A percentile compares a stretch with the other conserved stretches of the same genome.
Evolutionary conservation across 2,888 invertebrate genomes (phyloP).

Genomic region (Boloria euphrosyne): DNA sequence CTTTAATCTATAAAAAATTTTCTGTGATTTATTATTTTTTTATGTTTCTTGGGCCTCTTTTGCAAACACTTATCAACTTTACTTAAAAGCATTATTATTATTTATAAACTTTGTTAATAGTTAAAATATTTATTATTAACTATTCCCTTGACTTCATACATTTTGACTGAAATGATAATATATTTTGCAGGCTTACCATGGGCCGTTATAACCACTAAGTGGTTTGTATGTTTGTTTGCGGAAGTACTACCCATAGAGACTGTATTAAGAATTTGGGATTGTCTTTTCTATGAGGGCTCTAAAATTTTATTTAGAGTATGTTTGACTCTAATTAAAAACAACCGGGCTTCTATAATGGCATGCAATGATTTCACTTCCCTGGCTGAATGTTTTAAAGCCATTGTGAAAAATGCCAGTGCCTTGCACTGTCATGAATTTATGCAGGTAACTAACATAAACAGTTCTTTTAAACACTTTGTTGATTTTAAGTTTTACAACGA

Average conservation of each 20-base stretch:
- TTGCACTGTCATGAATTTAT: constrained; percentile 95
- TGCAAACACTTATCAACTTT: too few species aligned
- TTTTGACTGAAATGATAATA: neutral
- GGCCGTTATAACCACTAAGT: constrained; percentile 96
- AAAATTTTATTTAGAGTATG: constrained; percentile 96
- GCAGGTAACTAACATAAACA: constrained; percentile 84
- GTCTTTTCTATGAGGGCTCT: constrained; percentile 96
- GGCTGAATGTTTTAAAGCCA: constrained; percentile 91
- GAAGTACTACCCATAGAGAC: constrained; percentile 97
- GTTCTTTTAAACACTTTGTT: neutral
- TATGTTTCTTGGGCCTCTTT: too few species aligned
- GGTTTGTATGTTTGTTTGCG: constrained; percentile 97
- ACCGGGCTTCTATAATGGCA: constrained; percentile 86
- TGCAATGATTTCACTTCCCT: constrained; percentile 91
- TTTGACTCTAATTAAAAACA: constrained; percentile 89
- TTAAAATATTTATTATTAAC: too few species aligned
- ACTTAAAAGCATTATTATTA: too few species aligned
- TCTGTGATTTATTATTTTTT: too few species aligned
- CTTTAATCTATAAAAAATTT: too few species aligned
- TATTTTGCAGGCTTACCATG: constrained; percentile 87
- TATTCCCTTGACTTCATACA: too few species aligned
- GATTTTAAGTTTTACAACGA: too few species aligned
- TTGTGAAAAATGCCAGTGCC: constrained; percentile 89
- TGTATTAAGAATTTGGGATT: constrained; percentile 97
- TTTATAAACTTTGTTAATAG: too few species aligned